Evolutionary conservation across 2,113 vertebrate genomes (phyloP), one percentile per base, ranked within the genome.

Genomic region (Pomatorhinus ruficollis): DNA sequence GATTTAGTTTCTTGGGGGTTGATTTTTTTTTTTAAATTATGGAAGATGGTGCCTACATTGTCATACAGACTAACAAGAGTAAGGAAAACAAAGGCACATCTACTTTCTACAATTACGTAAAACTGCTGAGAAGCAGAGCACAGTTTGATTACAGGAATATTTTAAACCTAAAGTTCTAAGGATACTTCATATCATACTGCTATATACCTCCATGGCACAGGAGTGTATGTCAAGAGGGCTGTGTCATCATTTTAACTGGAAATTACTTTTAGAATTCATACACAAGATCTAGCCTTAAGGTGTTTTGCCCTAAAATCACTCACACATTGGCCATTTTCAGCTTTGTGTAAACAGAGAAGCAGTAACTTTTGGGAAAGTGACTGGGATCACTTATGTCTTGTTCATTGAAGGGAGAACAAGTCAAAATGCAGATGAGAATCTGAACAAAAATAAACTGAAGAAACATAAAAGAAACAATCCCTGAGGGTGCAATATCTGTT

Each of bases 361-460:
- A 68, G 13, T 54, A 76, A 54, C 35, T 83, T 91, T n/a, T 31
- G 37, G 57, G 42, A 53, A 94, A 94, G n/a, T 11, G 12, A n/a
- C 19, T 66, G 30, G 9, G 9, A 92, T 90, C 59, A 77, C 24
- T 77, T 83, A 54, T 40, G 13, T 50, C 37, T 70, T 79, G 21
- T 70, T 50, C 19, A 33, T 22, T 76, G 52, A 79, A 35, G 27
- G 15, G 9, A 93, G 8, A 90, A 42, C 0, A 12, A 85, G 30
- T 50, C 30, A 91, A 93, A 90, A 83, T 9, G 16, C 28, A 66
- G 70, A 28, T 74, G 49, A 86, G 60, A 93, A 93, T 39, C 40
- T 56, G 18, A 83, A 44, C 66, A 91, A 93, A 92, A 93, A 65
- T 49, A 79, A 95, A 90, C 35, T 14, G 17, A 90, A 86, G 33